Evolutionary conservation across 2,888 invertebrate genomes (phyloP), one percentile per base, ranked within the genome.

Genomic region (Brenthis ino): DNA sequence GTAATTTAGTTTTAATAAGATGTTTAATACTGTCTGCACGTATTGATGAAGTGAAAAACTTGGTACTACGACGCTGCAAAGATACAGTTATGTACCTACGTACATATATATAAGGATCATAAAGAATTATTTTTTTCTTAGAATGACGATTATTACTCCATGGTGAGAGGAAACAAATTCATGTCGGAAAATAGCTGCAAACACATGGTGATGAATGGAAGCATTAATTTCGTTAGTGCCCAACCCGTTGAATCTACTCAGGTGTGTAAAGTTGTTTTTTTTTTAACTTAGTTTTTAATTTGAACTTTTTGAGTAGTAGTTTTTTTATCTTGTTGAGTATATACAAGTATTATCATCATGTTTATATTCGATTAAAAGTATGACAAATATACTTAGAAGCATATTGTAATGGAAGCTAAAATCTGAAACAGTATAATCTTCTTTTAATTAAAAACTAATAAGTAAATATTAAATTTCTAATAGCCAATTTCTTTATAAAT

Each of bases 111-210:
- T 28, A 8, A 50, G 28, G 11, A 5, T 24, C 13, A 60, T 14
- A 60, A 58, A 48, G 5, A 48, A 48, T 54, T 60, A 48, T 37
- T 69, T 57, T 58, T 20, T 33, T 61, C 37, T 50, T 61, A 92
- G 91, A 91, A 91, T 80, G 91, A 92, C 79, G 91, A 92, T 75
- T 93, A 92, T 77, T 92, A 91, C 69, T 90, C 92, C 28, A 89
- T 93, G 91, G 90, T 89, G 70, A 89, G 92, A 77, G 91, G 89
- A 24, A 91, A 87, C 76, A 91, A 89, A 76, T 89, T 88, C 72
- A 87, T 90, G 84, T 80, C 91, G 37, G 91, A 91, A 72, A 85
- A 78, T 66, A 80, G 83, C 24, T 89, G 89, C 75, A 89, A 89
- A 76, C 91, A 91, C 68, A 84, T 91, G 80, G 87, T 91, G 65